Base-by-base conservation (phyloP, 2,113 vertebrate genomes). In the Anarrhichthys ocellatus region DNA sequence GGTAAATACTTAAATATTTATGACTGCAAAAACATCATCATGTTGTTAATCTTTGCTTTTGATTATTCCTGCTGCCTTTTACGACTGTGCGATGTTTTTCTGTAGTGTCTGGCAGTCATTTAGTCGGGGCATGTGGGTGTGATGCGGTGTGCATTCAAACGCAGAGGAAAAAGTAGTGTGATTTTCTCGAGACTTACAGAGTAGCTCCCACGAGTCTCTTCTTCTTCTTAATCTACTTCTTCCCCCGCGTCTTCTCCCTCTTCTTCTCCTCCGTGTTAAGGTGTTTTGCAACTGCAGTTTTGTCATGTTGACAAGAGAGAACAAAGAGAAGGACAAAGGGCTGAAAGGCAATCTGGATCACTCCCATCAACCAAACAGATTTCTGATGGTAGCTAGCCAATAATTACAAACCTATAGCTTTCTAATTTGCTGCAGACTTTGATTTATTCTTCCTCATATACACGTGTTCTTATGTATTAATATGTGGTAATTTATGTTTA, bases 271-370 rank as follows among this genome's bases (percentile, higher is more conserved):
- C 18, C 18, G 2, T 29, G 5, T n/a, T 20, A 10, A 67, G 15
- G 63, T 48, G 61, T 52, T 65, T 67, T 44, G 62, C 32, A 68
- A 27, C 24, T 72, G 14, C 14, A n/a, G 44, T 71, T 62, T 62
- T 75, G 11, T 62, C 10, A 13, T 20, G 62, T 46, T 32, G 17
- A 61, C 40, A 32, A 52, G 29, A 73, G 27, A 40, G 44, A 71
- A 48, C 11, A 56, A 65, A 73, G 54, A 48, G 17, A 64, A 66
- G 50, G 50, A 72, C 18, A 75, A 59, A 52, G 34, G 65, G 65
- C 58, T 65, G 58, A 76, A 40, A 59, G 29, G 46, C 82, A 69
- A 17, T 52, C 32, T 59, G 29, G 81, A 70, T 38, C 32, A 36
- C 20, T 73, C 56, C 56, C 54, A 69, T 74, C 46, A 69, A 27